Conservation (phyloP, 2,113 vertebrate genomes). For the Pavo muticus region DNA sequence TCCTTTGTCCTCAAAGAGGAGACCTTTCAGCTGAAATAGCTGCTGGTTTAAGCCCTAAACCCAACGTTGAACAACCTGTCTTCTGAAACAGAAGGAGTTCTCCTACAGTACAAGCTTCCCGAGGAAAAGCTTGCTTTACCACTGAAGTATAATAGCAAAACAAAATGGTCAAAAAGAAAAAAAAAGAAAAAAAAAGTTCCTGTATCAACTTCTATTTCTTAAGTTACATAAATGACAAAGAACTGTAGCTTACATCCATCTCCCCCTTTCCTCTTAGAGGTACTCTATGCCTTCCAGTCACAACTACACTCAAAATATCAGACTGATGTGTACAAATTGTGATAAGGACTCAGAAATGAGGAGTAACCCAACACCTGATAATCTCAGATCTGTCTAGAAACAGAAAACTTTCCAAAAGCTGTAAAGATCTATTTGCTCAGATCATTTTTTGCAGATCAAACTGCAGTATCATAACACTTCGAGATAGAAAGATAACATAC, state of each 20-base stretch:
- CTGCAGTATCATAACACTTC: neutral
- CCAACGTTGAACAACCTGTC: neutral
- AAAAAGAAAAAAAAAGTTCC: neutral
- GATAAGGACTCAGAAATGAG: neutral
- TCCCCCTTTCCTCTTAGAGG: neutral
- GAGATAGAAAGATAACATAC: neutral
- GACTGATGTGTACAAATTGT: neutral
- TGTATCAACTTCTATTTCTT: neutral
- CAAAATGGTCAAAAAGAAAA: neutral
- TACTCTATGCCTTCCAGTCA: neutral
- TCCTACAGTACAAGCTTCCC: neutral
- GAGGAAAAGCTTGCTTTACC: neutral
- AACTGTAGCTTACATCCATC: neutral
- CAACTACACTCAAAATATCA: neutral
- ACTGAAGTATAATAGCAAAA: neutral
- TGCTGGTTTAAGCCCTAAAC: neutral
- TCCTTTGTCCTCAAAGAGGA: neutral
- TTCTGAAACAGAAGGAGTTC: neutral
- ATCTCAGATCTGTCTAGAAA: neutral
- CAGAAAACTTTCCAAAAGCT: neutral
- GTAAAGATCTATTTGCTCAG: neutral
- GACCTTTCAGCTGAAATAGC: neutral
- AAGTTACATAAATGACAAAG: neutral
- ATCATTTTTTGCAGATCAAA: neutral
- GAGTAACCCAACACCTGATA: neutral